phyloP scores from a whole-genome alignment of 92 coral and sea anemone genomes.

The Zoanthus gigantus region DNA sequence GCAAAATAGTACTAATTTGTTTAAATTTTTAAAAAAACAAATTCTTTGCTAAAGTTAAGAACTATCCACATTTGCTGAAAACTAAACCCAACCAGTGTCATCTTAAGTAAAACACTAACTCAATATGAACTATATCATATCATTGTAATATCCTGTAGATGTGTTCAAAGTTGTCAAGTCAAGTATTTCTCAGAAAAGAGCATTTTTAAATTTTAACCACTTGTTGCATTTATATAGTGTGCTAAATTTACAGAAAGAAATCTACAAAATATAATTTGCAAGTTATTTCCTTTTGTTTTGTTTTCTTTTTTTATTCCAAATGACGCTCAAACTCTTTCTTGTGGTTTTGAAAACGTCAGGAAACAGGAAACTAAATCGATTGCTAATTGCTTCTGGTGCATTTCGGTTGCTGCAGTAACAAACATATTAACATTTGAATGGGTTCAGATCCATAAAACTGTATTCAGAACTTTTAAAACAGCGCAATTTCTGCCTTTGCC shows the following conservation, averaged over 20 bases:
- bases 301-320: background rate
- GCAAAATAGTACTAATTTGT: too few species aligned
- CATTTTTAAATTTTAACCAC: conserved; percentile 3
- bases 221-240: conserved; percentile 7
- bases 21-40: too few species aligned
- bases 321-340: conserved; percentile 5
- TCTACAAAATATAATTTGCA: background rate
- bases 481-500: background rate
- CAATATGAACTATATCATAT: too few species aligned
- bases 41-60: too few species aligned
- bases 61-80: background rate
- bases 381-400: conserved; percentile 39
- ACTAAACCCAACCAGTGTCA: background rate
- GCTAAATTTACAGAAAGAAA: background rate
- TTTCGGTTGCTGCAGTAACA: conserved; percentile 48
- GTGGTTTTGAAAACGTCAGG: conserved; percentile 30
- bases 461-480: conserved; percentile 16
- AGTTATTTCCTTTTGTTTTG: conserved; percentile 1
- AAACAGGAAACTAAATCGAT: conserved; percentile 27
- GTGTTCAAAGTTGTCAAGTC: background rate
- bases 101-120: background rate
- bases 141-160: too few species aligned
- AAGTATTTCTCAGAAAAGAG: background rate
- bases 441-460: background rate
- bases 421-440: conserved; percentile 33